Percentiles rank a stretch among this genome's conserved stretches.
phyloP scores from a whole-genome alignment of 2,113 vertebrate genomes.

The Hemicordylus capensis region DNA sequence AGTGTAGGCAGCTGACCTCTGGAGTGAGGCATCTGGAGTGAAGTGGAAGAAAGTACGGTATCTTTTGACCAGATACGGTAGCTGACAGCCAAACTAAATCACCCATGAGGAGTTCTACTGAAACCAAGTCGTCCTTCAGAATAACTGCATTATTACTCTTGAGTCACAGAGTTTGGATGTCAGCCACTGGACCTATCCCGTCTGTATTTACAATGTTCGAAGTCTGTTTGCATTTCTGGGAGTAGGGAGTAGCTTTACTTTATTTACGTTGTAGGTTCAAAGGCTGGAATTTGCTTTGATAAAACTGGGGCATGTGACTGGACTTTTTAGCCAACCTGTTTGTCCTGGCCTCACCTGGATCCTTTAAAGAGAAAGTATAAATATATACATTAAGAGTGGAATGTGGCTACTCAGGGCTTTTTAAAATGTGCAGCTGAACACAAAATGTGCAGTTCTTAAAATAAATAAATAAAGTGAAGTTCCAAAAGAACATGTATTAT shows the following conservation, averaged over 20 bases:
- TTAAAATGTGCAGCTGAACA: not conserved
- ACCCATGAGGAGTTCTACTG: too few relatives aligned
- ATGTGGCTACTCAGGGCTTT: too few relatives aligned
- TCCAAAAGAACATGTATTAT: too few relatives aligned
- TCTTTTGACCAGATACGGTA: constrained; percentile 7
- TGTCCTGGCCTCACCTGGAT: not conserved
- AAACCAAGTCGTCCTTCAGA: too few relatives aligned
- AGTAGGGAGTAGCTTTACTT: not conserved
- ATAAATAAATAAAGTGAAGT: too few relatives aligned
- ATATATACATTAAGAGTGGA: too few relatives aligned
- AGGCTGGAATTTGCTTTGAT: not conserved
- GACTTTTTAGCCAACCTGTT: not conserved
- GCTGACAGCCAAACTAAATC: too few relatives aligned
- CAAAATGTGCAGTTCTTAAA: not conserved
- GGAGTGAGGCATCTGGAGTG: too few relatives aligned
- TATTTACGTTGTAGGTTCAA: not conserved
- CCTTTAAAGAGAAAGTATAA: too few relatives aligned
- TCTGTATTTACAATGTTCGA: not conserved
- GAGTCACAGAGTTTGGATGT: too few relatives aligned
- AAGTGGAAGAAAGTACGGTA: not conserved
- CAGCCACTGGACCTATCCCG: not conserved
- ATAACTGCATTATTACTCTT: too few relatives aligned
- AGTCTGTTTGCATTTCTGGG: not conserved
- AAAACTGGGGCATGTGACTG: not conserved
- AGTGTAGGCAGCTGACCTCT: too few relatives aligned